Conservation (phyloP, 2,888 invertebrate species). For the Saturnia pavonia region DNA sequence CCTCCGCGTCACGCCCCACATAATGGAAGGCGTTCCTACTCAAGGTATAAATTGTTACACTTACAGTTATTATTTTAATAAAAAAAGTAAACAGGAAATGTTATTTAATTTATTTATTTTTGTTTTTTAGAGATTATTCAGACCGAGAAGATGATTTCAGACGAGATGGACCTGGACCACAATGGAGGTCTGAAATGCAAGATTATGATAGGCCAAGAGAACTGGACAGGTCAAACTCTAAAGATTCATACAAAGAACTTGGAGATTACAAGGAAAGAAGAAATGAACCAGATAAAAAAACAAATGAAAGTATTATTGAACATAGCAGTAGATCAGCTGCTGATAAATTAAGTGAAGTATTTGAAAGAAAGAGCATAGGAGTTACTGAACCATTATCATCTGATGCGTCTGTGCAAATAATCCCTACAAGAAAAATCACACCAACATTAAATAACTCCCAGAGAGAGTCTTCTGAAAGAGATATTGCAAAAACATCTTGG, state of each 20-base stretch:
- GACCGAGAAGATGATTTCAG: conserved; percentile 75
- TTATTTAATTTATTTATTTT: conserved; percentile 14
- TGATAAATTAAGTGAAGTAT: conserved; percentile 75
- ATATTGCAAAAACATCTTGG: conserved; percentile 72
- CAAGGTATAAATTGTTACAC: conserved; percentile 51
- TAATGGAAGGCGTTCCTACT: conserved; percentile 72
- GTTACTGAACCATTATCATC: conserved; percentile 57
- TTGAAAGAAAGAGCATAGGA: conserved; percentile 75
- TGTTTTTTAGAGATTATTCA: conserved; percentile 65
- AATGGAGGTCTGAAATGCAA: conserved; percentile 78
- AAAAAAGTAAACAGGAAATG: background rate
- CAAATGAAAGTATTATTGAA: conserved; percentile 59
- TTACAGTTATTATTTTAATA: conserved; percentile 6
- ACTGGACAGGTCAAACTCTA: conserved; percentile 72
- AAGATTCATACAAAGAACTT: conserved; percentile 78
- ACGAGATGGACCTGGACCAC: conserved; percentile 69
- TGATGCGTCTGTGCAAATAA: conserved; percentile 62
- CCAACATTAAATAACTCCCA: conserved; percentile 63
- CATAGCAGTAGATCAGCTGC: conserved; percentile 70
- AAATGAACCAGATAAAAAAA: conserved; percentile 74
- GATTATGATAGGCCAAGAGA: conserved; percentile 73
- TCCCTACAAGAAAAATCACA: conserved; percentile 75
- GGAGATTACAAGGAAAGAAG: conserved; percentile 76
- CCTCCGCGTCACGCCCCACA: conserved; percentile 67
- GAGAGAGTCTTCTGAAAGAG: conserved; percentile 75